Base-by-base conservation (phyloP, 1,140 invertebrate species). In the Drosophila repletoides region DNA sequence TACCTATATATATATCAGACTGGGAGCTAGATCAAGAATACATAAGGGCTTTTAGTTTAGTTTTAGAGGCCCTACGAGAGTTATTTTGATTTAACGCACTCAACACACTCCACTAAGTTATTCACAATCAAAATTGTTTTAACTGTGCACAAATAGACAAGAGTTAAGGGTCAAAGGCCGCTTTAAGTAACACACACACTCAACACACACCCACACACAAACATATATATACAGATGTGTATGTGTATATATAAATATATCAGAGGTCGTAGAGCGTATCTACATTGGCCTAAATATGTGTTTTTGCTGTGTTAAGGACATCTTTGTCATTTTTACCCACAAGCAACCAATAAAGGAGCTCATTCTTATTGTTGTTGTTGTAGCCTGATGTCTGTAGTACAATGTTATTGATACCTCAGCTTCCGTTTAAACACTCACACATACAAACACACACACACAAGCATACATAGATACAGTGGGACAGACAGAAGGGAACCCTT, bases 381-480 rank as follows among this genome's bases (percentile, higher is more conserved):
- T 56, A 55, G 17, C 38, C 51, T 21, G 15, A 21, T 26, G 36
- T n/a, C n/a, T 55, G 19, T 33, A 36, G 65, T 79, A 86, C 80
- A 86, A 72, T 86, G 80, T 86, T 86, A 86, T 86, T 86, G 80
- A 86, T 86, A 86, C 80, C 79, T 79, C 79, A 72, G 64, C 63
- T 38, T 63, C 51, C 60, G 58, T 71, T 71, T 21, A 45, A 63
- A 34, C 28, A 46, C 15, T 36, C n/a, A 40, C 34, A 41, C 24
- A 10, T 28, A 28, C 19, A 31, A 28, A 33, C 5, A 49, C 12
- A 34, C 34, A 28, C 21, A 48, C 15, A 53, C 10, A 43, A 40
- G 24, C n/a, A 34, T 7, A 26, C 6, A 34, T 10, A 58, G 7
- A 43, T 14, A 36, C 21, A 17, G 14, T 9, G 4, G 31, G 34